Evolutionary conservation across 2,888 invertebrate species (phyloP), one percentile per base, ranked within the genome.

Genomic region (Dasysyrphus tricinctus): DNA sequence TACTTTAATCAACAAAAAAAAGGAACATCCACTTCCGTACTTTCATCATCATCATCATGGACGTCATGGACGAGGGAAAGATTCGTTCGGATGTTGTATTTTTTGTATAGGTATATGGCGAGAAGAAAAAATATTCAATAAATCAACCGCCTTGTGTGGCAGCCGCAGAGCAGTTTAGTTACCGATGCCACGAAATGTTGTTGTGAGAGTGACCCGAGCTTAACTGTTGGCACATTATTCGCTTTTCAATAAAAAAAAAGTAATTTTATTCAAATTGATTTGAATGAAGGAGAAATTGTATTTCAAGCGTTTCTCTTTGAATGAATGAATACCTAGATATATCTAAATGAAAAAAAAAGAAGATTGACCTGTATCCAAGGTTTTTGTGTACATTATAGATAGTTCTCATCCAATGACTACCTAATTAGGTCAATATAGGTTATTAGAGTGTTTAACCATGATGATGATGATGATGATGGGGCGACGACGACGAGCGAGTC

Each of bases 121-220:
- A 54, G 61, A 44, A 67, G 44, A 49, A 51, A 47, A 65, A 37
- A 56, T 16, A 61, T 79, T 80, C 69, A 83, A 83, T 83, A 79
- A 83, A 79, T 83, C 61, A 83, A 70, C 70, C 74, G 74, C 54
- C 73, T 67, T 72, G 77, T 67, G 79, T 79, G 57, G 54, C 54
- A 51, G 51, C 24, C 24, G 24, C 24, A 24, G 24, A 24, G 24
- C 67, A 67, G 67, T 51, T 69, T 51, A 51, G 49, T 29, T 37
- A 63, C 56, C 29, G 72, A 63, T 67, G 69, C 61, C 47, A 37
- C 67, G 39, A 80, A 69, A 80, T 75, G 49, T 57, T 75, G 75
- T 32, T 65, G 34, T 57, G 70, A 84, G 83, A 84, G 75, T 76
- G 83, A 80, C 79, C 74, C 70, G 37, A 32, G 56, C 49, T 51